phyloP scores from a whole-genome alignment of 2,113 vertebrate species.

The Oceanites oceanicus region DNA sequence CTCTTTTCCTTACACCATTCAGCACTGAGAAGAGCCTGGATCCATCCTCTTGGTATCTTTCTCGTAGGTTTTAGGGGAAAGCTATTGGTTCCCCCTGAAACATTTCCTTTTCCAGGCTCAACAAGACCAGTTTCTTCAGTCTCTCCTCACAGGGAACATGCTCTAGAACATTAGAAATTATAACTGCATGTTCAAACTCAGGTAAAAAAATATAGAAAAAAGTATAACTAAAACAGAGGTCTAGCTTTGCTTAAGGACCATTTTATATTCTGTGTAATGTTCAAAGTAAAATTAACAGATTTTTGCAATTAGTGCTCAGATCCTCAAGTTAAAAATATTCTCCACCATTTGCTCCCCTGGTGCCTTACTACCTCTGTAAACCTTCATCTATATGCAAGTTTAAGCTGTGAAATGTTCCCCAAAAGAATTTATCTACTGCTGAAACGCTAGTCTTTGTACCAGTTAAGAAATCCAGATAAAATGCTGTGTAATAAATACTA shows the following conservation, averaged over 20 bases:
- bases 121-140: neutral
- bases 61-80: neutral
- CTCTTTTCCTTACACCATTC: neutral
- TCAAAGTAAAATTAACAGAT: neutral
- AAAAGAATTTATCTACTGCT: neutral
- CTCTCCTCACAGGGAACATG: neutral
- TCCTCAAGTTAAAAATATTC: neutral
- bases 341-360: neutral
- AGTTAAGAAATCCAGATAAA: neutral
- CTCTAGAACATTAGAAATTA: neutral
- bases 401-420: neutral
- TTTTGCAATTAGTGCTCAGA: neutral
- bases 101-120: neutral
- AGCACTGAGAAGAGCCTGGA: neutral
- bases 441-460: neutral
- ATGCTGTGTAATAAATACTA: neutral
- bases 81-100: neutral
- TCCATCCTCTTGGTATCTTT: neutral
- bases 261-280: neutral
- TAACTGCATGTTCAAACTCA: neutral
- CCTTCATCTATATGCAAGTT: neutral
- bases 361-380: neutral
- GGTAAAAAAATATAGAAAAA: neutral
- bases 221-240: neutral
- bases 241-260: neutral